phyloP scores from a whole-genome alignment of 2,797 vertebrate genomes.

The Anisognathus igniventris region DNA sequence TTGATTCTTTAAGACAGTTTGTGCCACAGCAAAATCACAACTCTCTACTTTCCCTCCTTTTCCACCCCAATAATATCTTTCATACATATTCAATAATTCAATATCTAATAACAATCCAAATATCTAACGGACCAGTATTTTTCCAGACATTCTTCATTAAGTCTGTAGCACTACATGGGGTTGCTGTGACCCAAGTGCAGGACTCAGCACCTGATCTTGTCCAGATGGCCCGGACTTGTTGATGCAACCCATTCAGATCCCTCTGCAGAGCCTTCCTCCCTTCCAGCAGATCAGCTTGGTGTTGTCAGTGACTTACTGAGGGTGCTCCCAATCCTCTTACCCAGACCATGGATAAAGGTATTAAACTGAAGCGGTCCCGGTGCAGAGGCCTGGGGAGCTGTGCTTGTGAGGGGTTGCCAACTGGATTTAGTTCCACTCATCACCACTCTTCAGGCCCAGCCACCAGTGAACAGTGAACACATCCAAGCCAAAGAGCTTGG shows the following conservation, averaged over 20 bases:
- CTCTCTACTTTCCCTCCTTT: neutral
- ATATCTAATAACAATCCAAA: neutral
- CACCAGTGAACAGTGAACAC: no score
- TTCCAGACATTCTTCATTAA: no score
- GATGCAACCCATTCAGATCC: fast-evolving
- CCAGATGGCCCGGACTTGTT: fast-evolving
- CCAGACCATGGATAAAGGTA: neutral
- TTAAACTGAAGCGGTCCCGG: neutral
- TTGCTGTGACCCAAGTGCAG: neutral
- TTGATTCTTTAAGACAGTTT: neutral
- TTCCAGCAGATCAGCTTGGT: neutral
- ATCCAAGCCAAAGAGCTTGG: neutral
- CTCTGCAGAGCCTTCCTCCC: neutral
- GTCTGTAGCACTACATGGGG: neutral
- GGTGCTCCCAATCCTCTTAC: no score
- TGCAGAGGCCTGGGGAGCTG: neutral
- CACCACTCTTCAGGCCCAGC: no score
- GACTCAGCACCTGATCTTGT: neutral
- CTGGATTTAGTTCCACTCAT: neutral
- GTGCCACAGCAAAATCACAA: neutral
- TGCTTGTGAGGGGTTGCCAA: fast-evolving
- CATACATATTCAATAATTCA: neutral
- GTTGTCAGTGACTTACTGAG: no score
- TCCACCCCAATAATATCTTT: neutral
- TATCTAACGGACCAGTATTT: neutral